A percentile compares a stretch with the other conserved stretches of the same genome.
These are phyloP conservation scores for Megastigmus dorsalis DNA, from an alignment of 2,888 invertebrate genomes.

Conservation along the genomic window DNA sequence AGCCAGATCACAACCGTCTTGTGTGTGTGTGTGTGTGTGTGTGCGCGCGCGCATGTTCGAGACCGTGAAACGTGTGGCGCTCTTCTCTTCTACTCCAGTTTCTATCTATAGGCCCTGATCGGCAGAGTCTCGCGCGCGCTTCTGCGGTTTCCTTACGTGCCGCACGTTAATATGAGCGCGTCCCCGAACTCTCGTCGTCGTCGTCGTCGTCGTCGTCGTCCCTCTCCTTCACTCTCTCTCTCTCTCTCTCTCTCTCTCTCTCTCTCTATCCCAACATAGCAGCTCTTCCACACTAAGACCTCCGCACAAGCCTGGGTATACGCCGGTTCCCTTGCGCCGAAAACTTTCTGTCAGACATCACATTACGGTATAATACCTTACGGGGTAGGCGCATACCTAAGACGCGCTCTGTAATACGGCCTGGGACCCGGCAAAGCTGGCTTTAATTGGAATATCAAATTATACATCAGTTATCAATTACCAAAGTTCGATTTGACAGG, in stretches of 20 bases:
- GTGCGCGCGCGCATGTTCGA: neutral
- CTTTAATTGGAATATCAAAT: conserved; percentile 53
- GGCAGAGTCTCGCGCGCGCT: conserved; percentile 2
- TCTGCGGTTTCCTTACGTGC: conserved; percentile 14
- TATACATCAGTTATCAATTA: conserved; percentile 53
- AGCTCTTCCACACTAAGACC: neutral
- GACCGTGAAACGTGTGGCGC: neutral
- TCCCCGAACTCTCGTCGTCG: neutral
- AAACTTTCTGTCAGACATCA: conserved; percentile 46
- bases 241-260: neutral
- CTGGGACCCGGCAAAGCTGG: neutral
- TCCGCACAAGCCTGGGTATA: neutral
- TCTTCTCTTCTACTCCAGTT: conserved; percentile 5
- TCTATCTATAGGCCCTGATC: no score
- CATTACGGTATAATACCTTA: conserved; percentile 44
- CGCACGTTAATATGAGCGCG: conserved; percentile 7
- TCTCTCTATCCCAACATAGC: no score
- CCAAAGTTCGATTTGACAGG: conserved; percentile 35
- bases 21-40: neutral
- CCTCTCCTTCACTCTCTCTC: neutral
- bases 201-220: no score
- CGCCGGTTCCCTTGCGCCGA: neutral
- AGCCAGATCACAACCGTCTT: neutral
- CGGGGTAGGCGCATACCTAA: conserved; percentile 8
- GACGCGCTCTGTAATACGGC: neutral